Evolutionary conservation across 1,140 invertebrate genomes (phyloP).

Genomic region (Cotesia vestalis): DNA sequence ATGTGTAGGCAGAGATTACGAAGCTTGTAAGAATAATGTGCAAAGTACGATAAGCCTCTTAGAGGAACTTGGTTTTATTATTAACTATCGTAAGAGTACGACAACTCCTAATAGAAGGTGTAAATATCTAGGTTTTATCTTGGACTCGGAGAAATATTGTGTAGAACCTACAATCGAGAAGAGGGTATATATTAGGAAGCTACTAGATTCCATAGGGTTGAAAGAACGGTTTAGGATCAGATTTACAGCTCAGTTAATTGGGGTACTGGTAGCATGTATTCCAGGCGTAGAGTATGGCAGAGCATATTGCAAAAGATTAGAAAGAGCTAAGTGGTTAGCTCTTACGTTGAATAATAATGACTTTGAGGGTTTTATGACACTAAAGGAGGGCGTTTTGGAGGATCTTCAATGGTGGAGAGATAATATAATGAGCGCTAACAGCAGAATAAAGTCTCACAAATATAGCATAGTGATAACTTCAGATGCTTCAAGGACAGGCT

Average conservation of each 20-base stretch:
- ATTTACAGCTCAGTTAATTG: slow-evolving; percentile 27
- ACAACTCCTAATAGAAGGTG: slow-evolving; percentile 21
- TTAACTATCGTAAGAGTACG: slow-evolving; percentile 31
- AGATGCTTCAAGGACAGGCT: slow-evolving; percentile 36
- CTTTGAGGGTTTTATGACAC: slow-evolving; percentile 31
- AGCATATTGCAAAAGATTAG: slow-evolving; percentile 32
- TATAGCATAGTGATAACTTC: slow-evolving; percentile 30
- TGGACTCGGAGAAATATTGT: slow-evolving; percentile 22
- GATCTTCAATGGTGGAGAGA: slow-evolving; percentile 35
- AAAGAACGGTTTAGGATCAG: slow-evolving; percentile 26
- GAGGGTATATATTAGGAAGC: neutral
- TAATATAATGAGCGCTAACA: neutral
- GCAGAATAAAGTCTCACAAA: slow-evolving; percentile 18
- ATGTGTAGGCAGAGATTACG: slow-evolving; percentile 16
- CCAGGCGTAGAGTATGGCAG: slow-evolving; percentile 33
- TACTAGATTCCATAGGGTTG: neutral
- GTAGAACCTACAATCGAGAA: slow-evolving; percentile 18
- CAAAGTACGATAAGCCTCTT: neutral
- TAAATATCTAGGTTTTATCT: slow-evolving; percentile 35
- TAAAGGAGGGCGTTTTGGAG: slow-evolving; percentile 11
- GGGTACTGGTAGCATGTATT: slow-evolving; percentile 15
- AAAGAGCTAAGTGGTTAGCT: slow-evolving; percentile 30
- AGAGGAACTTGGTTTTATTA: slow-evolving; percentile 29
- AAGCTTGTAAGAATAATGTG: slow-evolving; percentile 25
- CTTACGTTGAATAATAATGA: slow-evolving; percentile 14